phyloP scores from a whole-genome alignment of 2,797 vertebrate species.

The Neomorphus geoffroyi region DNA sequence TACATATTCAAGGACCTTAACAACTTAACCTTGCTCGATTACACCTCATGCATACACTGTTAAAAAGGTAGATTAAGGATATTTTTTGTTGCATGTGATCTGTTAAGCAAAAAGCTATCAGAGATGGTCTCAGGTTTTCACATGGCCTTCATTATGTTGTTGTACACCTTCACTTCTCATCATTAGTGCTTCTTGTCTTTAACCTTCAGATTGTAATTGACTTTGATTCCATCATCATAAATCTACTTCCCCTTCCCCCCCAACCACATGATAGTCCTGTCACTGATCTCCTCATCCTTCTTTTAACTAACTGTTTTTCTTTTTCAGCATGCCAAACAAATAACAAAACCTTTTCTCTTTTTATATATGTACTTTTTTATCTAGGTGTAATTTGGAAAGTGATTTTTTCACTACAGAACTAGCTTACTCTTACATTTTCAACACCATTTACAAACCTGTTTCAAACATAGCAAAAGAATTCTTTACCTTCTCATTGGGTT shows the following conservation, averaged over 20 bases:
- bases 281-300: background rate
- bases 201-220: background rate
- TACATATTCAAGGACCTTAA: background rate
- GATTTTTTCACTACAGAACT: background rate
- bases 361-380: background rate
- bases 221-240: background rate
- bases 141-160: background rate
- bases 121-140: background rate
- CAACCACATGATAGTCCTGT: background rate
- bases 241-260: background rate
- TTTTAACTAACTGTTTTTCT: background rate
- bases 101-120: background rate
- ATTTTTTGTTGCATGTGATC: background rate
- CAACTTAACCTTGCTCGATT: background rate
- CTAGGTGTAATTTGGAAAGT: background rate
- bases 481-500: slow-evolving; percentile 8
- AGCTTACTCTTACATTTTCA: background rate
- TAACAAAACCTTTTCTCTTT: background rate
- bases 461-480: slow-evolving; percentile 6
- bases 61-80: background rate
- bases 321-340: background rate
- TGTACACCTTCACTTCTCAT: background rate
- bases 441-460: slow-evolving; percentile 3
- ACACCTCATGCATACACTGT: background rate
- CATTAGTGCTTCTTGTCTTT: background rate